Percentiles rank a stretch among this genome's conserved stretches.
Conservation (phyloP, 2,888 invertebrate genomes). For the Cosmopolites sordidus region DNA sequence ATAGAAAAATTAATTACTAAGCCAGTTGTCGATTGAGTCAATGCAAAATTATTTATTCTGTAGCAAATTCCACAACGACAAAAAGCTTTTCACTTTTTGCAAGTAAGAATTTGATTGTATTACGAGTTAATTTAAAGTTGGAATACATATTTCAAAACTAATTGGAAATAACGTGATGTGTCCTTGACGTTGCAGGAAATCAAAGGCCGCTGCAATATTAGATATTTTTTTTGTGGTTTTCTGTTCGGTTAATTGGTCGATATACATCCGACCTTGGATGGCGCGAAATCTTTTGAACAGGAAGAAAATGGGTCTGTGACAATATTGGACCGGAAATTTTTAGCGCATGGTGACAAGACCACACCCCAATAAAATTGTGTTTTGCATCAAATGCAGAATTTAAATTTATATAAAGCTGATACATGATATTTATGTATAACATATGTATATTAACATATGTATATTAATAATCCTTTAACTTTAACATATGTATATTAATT, state of each 20-base stretch:
- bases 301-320: constrained; percentile 1
- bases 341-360: background rate
- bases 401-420: too few relatives aligned
- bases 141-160: constrained; percentile 12
- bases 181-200: constrained; percentile 18
- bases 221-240: constrained; percentile 7
- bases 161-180: constrained; percentile 8
- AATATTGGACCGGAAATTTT: constrained; percentile 4
- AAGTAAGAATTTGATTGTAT: constrained; percentile 19
- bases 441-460: too few relatives aligned
- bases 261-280: constrained; percentile 5
- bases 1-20: too few relatives aligned
- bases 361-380: too few relatives aligned
- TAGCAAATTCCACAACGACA: background rate
- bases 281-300: constrained; percentile 1
- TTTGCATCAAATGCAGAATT: too few relatives aligned
- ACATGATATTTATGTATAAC: too few relatives aligned
- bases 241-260: background rate
- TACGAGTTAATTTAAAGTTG: constrained; percentile 11
- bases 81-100: constrained; percentile 8
- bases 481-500: too few relatives aligned
- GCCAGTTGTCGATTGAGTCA: too few relatives aligned
- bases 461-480: too few relatives aligned
- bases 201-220: constrained; percentile 8
- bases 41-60: too few relatives aligned